A percentile compares a stretch with the other conserved stretches of the same genome.
Evolutionary conservation across 2,888 invertebrate genomes (phyloP).

Genomic region (Mongoloraphidia duomilia): DNA sequence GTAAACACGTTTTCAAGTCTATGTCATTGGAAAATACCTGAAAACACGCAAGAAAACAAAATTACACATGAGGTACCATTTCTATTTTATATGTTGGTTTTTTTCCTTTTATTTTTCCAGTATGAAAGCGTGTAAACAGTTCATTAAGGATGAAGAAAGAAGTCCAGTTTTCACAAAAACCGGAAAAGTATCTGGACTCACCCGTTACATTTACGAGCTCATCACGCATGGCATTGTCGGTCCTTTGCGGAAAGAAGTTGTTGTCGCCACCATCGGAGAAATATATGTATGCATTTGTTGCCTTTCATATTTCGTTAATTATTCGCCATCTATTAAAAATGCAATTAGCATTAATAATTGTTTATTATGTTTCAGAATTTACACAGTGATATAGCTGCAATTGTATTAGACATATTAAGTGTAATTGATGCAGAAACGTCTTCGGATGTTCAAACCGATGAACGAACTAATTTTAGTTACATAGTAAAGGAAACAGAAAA

Average conservation of each 20-base stretch:
- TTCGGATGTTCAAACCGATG: slow-evolving; percentile 50
- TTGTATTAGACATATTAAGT: slow-evolving; percentile 72
- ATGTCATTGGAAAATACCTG: too few species aligned
- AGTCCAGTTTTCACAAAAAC: slow-evolving; percentile 48
- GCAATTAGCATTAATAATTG: background rate
- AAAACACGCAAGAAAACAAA: too few species aligned
- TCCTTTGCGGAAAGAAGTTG: slow-evolving; percentile 61
- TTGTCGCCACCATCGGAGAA: slow-evolving; percentile 57
- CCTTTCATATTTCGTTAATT: slow-evolving; percentile 1
- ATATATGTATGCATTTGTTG: slow-evolving; percentile 47
- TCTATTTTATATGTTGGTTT: too few species aligned
- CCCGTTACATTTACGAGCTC: slow-evolving; percentile 64
- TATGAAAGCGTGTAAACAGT: slow-evolving; percentile 47
- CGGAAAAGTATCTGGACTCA: slow-evolving; percentile 48
- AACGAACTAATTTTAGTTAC: slow-evolving; percentile 60
- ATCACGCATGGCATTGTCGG: slow-evolving; percentile 66
- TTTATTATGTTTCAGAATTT: slow-evolving; percentile 39
- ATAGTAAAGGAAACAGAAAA: slow-evolving; percentile 69
- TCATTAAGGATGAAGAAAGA: slow-evolving; percentile 46
- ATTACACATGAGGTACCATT: too few species aligned
- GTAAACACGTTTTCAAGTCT: too few species aligned
- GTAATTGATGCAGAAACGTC: slow-evolving; percentile 73
- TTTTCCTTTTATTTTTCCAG: slow-evolving; percentile 31
- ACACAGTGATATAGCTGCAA: slow-evolving; percentile 67
- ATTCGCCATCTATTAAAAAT: background rate